phyloP scores from a whole-genome alignment of 2,113 vertebrate species.

The Trochalopteron elliotii region DNA sequence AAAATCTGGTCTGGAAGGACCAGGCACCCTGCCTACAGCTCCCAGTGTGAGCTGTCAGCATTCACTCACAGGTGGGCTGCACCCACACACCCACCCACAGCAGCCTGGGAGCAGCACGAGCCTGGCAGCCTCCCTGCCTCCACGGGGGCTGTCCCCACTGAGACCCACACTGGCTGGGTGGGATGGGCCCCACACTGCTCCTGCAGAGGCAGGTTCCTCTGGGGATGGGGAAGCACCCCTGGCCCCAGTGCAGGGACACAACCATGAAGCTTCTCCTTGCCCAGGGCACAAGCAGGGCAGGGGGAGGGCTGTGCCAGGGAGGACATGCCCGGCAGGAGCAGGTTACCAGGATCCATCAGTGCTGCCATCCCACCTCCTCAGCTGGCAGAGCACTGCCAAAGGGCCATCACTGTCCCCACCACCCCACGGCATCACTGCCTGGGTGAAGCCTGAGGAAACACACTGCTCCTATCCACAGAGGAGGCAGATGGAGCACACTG shows the following conservation, averaged over 20 bases:
- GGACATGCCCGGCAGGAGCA: fast-evolving
- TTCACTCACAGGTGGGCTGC: fast-evolving
- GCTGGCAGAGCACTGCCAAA: background rate
- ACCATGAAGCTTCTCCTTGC: background rate
- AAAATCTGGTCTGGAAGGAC: background rate
- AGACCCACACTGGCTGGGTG: background rate
- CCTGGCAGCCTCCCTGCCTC: background rate
- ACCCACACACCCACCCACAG: background rate
- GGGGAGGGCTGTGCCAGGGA: background rate
- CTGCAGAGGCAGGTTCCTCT: background rate
- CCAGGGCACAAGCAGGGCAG: background rate
- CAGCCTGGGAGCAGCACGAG: background rate
- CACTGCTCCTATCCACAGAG: background rate
- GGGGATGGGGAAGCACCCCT: background rate
- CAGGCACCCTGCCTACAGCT: background rate
- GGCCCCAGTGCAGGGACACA: background rate
- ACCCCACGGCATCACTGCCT: fast-evolving
- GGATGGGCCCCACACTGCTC: background rate
- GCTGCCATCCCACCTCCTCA: background rate
- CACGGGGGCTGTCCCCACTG: background rate
- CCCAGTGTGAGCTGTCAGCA: background rate
- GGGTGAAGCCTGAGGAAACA: background rate
- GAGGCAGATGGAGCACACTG: background rate
- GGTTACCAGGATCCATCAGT: background rate
- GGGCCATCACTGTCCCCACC: fast-evolving